These are phyloP conservation scores for Pectinophora gossypiella DNA, from an alignment of 1,140 invertebrate species.

Conservation along the genomic window DNA sequence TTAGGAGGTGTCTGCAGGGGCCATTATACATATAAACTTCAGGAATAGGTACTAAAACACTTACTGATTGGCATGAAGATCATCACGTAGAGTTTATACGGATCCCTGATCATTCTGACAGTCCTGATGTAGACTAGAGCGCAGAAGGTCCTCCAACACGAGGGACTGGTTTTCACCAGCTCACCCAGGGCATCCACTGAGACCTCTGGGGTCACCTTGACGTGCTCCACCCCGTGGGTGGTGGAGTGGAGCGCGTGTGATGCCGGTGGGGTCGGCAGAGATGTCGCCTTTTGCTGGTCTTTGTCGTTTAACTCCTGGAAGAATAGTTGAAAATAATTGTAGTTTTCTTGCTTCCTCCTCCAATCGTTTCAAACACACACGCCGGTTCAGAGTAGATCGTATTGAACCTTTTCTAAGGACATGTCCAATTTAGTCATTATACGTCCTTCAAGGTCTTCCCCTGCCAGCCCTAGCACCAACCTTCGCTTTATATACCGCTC, in stretches of 20 bases:
- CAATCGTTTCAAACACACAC: too few species aligned
- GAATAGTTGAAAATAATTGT: not conserved
- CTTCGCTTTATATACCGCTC: too few species aligned
- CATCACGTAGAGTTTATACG: constrained; percentile 78
- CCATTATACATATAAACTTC: too few species aligned
- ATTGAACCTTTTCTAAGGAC: too few species aligned
- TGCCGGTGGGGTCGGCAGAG: constrained; percentile 51
- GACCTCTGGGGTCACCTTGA: constrained; percentile 59
- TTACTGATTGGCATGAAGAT: constrained; percentile 77
- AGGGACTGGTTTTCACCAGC: constrained; percentile 53
- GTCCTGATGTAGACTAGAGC: constrained; percentile 75
- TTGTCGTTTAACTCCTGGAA: constrained; percentile 80
- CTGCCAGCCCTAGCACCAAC: too few species aligned
- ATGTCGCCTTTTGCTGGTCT: constrained; percentile 54
- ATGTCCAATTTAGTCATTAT: too few species aligned
- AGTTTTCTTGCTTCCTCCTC: too few species aligned
- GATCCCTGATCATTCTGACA: constrained; percentile 75
- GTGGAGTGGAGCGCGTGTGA: constrained; percentile 69
- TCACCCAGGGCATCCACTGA: constrained; percentile 56
- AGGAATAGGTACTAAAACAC: too few species aligned
- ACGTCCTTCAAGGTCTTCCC: too few species aligned
- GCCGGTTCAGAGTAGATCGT: too few species aligned
- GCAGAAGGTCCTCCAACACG: constrained; percentile 61
- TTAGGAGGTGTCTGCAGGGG: too few species aligned
- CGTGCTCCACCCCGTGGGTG: constrained; percentile 67